Evolutionary conservation across 92 coral and sea anemone genomes (phyloP), one percentile per base, ranked within the genome.

Genomic region (Heliopora coerulea): DNA sequence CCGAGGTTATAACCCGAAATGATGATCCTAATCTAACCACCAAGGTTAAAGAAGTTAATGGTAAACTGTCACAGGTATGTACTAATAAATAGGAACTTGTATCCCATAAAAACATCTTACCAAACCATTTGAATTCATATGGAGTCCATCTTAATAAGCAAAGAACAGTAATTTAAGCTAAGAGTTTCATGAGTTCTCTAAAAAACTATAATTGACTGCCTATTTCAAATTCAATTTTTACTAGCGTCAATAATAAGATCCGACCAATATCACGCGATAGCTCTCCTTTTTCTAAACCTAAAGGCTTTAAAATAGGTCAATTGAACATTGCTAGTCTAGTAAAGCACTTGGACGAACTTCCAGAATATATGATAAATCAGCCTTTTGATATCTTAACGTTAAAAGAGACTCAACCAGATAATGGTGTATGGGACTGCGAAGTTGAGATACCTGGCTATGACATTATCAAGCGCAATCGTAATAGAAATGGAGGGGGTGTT

Each of bases 141-240:
- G 73, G 73, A 48, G 49, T 65, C 15, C 73, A 65, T 25, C 41
- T 65, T 28, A 65, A 65, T 30, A 65, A 48, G 37, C 73, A 41
- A 65, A 56, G 73, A 34, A 37, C 56, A 14, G 73, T 56, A 19
- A 28, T 15, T 65, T 56, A 35, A 41, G 26, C 73, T 10, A 65
- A 65, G 41, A 65, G 37, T 27, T 32, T 64, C 21, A 32, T 15
- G 15, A 28, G 34, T 64, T 64, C 11, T 28, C 29, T 64, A 33
- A 62, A 62, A 39, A 33, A 27, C 17, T 18, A 17, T 24, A 24
- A 68, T 54, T 46, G 75, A 56, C 62, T 18, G 34, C 12, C 62
- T 56, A 11, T 56, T 13, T 56, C 34, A 3, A 56, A 9, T 3
- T 3, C 3, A 6, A 11, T 21, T 13, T 1, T 29, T 9, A 8